Conservation (phyloP, 2,797 vertebrate species). For the Catamblyrhynchus diadema region DNA sequence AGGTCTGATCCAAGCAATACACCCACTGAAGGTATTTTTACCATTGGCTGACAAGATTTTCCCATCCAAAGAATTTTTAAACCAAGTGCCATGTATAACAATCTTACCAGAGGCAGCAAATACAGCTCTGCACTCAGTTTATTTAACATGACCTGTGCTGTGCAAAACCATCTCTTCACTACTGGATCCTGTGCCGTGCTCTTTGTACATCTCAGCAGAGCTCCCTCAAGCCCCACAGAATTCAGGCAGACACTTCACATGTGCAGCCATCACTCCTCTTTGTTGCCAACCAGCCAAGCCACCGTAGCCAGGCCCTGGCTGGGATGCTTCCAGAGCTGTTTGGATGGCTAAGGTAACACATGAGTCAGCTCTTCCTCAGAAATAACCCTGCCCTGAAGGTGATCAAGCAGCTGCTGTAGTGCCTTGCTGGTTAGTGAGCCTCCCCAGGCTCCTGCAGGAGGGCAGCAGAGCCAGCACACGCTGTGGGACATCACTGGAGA, state of each 20-base stretch:
- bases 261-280: neutral
- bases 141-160: neutral
- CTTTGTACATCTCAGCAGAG: neutral
- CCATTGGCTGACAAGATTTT: neutral
- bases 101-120: neutral
- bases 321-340: neutral
- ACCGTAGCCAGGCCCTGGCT: neutral
- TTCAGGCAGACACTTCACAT: neutral
- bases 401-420: neutral
- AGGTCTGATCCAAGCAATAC: neutral
- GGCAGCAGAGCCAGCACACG: neutral
- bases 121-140: neutral
- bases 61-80: neutral
- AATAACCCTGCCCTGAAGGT: neutral
- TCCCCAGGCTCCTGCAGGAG: neutral
- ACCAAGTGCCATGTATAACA: neutral
- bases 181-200: accelerated
- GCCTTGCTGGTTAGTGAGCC: neutral
- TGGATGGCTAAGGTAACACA: neutral
- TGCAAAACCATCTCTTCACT: neutral
- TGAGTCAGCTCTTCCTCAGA: neutral
- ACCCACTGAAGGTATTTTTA: neutral
- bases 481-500: neutral
- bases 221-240: neutral
- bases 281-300: neutral